phyloP scores from a whole-genome alignment of 30 jellyfish, hydroid and myxozoan species.

The Mastigias papua region DNA sequence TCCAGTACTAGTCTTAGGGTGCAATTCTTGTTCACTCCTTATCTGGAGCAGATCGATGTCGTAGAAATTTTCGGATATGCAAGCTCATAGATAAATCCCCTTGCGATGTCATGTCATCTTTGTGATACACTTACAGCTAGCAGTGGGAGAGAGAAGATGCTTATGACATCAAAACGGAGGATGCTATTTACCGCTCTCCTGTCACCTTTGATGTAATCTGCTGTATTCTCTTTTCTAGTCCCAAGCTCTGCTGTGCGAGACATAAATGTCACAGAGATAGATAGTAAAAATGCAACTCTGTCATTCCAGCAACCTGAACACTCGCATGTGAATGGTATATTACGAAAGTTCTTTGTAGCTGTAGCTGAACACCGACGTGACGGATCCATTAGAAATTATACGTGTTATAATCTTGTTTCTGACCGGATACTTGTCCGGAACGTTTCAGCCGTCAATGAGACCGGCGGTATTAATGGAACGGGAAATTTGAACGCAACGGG shows the following conservation, averaged over 20 bases:
- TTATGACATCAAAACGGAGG: too few species aligned
- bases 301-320: neutral
- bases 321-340: conserved; percentile 6
- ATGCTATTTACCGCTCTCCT: too few species aligned
- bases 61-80: too few species aligned
- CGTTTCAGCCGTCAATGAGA: neutral
- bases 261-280: neutral
- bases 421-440: neutral
- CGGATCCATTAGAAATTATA: neutral
- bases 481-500: neutral
- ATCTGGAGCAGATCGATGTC: too few species aligned
- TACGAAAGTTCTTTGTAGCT: neutral
- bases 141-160: too few species aligned
- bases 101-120: too few species aligned
- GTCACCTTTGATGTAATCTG: too few species aligned
- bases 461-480: neutral
- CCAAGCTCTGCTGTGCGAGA: conserved; percentile 12
- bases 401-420: neutral
- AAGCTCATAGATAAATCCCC: too few species aligned
- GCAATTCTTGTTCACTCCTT: too few species aligned
- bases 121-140: too few species aligned
- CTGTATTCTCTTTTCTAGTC: neutral
- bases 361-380: conserved; percentile 21
- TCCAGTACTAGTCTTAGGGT: too few species aligned
- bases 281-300: neutral